These are phyloP conservation scores for Lamprologus lemairii DNA, from an alignment of 2,113 vertebrate species.

Conservation along the genomic window DNA sequence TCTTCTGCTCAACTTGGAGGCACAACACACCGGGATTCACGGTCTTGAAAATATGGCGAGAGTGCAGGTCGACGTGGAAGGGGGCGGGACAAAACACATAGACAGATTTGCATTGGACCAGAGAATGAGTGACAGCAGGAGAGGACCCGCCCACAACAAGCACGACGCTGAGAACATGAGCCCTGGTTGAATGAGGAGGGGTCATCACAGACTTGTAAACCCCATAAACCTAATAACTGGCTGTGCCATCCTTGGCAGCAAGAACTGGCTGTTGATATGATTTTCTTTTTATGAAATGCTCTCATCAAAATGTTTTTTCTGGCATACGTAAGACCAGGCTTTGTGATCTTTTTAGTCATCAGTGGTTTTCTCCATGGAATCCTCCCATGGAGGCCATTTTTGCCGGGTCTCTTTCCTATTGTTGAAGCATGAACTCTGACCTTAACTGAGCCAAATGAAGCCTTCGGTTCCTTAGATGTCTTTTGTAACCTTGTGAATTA, in stretches of 20 bases:
- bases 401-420: background rate
- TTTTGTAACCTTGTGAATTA: background rate
- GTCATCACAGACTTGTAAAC: background rate
- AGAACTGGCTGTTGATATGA: background rate
- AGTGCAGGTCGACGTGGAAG: conserved; percentile 70
- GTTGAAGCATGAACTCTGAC: background rate
- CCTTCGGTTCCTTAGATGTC: background rate
- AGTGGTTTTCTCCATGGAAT: background rate
- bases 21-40: background rate
- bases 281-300: background rate
- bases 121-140: background rate
- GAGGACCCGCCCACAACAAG: background rate
- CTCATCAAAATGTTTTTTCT: background rate
- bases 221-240: background rate
- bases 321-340: background rate
- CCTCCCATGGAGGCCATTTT: background rate
- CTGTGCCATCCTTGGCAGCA: background rate
- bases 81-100: conserved; percentile 32
- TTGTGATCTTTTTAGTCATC: background rate
- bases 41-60: conserved; percentile 62
- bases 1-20: background rate
- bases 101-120: conserved; percentile 19
- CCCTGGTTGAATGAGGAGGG: background rate
- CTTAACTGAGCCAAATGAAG: background rate
- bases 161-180: background rate